phyloP scores from a whole-genome alignment of 2,888 invertebrate genomes.

The Aphrophora alni region DNA sequence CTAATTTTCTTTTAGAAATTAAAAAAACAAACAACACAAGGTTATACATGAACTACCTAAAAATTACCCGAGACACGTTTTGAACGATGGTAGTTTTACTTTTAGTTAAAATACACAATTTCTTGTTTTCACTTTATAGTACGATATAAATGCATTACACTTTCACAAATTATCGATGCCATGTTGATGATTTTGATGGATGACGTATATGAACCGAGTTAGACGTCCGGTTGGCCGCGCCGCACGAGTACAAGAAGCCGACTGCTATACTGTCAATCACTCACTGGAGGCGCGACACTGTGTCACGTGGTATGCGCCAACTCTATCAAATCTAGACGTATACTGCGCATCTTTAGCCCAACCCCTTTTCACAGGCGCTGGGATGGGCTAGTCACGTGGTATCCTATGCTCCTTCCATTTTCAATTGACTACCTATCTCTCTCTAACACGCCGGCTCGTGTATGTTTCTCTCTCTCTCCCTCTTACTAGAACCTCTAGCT shows the following conservation, averaged over 20 bases:
- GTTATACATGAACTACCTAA: background rate
- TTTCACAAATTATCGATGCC: conserved; percentile 9
- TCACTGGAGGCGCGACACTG: conserved; percentile 34
- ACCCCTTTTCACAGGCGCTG: conserved; percentile 25
- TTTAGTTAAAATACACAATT: background rate
- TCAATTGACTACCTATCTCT: conserved; percentile 31
- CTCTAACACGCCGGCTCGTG: background rate
- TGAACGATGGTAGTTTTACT: background rate
- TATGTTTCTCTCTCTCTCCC: conserved; percentile 20
- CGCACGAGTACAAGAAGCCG: conserved; percentile 19
- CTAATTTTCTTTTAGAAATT: background rate
- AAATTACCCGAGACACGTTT: background rate
- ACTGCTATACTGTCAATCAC: conserved; percentile 35
- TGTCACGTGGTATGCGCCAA: conserved; percentile 43
- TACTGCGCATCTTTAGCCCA: conserved; percentile 32
- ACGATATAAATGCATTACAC: conserved; percentile 2
- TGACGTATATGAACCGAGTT: background rate
- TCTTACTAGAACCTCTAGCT: conserved; percentile 20
- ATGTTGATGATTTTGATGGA: background rate
- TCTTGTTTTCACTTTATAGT: background rate
- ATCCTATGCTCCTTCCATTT: conserved; percentile 31
- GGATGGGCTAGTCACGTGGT: conserved; percentile 19
- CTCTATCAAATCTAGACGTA: conserved; percentile 26
- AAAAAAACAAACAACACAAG: background rate
- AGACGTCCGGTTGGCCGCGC: conserved; percentile 22